Percentiles rank a stretch among this genome's conserved stretches.
Evolutionary conservation across 2,113 vertebrate genomes (phyloP).

Genomic region (Stomatorhinus ivindoensis): DNA sequence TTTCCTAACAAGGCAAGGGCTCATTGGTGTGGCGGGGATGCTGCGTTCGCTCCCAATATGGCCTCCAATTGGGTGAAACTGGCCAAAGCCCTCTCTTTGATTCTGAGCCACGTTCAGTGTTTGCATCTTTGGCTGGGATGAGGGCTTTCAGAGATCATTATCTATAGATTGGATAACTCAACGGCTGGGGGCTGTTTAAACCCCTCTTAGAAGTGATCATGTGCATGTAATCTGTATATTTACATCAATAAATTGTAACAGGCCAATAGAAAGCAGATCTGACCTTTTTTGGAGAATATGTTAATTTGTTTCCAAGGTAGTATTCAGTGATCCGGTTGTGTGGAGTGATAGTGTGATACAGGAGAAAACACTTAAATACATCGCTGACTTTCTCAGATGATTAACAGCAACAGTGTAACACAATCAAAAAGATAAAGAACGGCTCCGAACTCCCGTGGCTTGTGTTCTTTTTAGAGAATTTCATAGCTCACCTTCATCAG

Average conservation of each 20-base stretch:
- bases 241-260: background rate
- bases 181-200: background rate
- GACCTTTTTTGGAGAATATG: background rate
- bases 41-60: slow-evolving; percentile 64
- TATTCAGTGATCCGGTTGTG: background rate
- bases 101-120: background rate
- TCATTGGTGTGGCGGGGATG: slow-evolving; percentile 16
- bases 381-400: background rate
- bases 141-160: background rate
- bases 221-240: background rate
- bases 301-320: background rate
- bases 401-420: background rate
- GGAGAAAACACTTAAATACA: background rate
- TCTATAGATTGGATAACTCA: background rate
- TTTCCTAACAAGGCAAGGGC: slow-evolving; percentile 69
- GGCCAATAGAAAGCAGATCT: background rate
- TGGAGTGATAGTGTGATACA: background rate
- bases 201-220: background rate
- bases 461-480: background rate
- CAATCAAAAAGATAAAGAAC: background rate
- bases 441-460: background rate
- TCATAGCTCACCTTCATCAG: background rate
- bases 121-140: background rate
- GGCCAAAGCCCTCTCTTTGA: background rate
- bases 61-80: slow-evolving; percentile 20